Base-by-base conservation (phyloP, 2,797 vertebrate species). In the Chanos chanos region DNA sequence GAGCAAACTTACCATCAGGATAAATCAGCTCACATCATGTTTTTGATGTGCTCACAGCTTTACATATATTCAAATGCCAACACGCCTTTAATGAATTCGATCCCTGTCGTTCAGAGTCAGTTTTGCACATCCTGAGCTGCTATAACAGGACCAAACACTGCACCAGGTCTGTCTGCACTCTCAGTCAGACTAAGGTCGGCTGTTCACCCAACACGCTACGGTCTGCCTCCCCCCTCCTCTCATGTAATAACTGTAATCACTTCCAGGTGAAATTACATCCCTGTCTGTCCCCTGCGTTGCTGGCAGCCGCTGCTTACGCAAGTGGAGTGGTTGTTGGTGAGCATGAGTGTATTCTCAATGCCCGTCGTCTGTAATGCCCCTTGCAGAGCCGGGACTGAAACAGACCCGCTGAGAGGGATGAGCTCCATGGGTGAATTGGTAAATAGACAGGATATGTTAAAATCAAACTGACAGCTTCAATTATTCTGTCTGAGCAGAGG, bases 371-470 rank as follows among this genome's bases (percentile, higher is more conserved):
- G 31, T 37, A 31, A 36, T 24, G 55, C 25, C 47, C 27, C n/a
- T n/a, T n/a, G n/a, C n/a, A n/a, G n/a, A n/a, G 10, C 7, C 48
- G 33, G 10, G 5, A 34, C 5, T n/a, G 18, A 51, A 12, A 74
- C 77, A 74, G 66, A 66, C 1, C 16, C 7, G 44, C 25, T 64
- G 79, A 84, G 85, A 87, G 80, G 80, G 85, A 87, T 86, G 84
- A 85, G 75, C 73, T 61, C 3, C 47, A 45, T 71, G 73, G 77
- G 82, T 68, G 53, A 77, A 85, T 85, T 81, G 82, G 83, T 86
- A 86, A 88, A 88, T 88, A 88, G 87, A 85, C 85, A 81, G 83
- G 86, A 86, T 82, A 82, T 79, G 83, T 80, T 87, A 85, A 86
- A 88, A 87, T 87, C 86, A 83, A 77, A 80, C 80, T 84, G 86